Evolutionary conservation across 1,140 invertebrate genomes (phyloP).

Genomic region (Leptinotarsa undecemlineata): DNA sequence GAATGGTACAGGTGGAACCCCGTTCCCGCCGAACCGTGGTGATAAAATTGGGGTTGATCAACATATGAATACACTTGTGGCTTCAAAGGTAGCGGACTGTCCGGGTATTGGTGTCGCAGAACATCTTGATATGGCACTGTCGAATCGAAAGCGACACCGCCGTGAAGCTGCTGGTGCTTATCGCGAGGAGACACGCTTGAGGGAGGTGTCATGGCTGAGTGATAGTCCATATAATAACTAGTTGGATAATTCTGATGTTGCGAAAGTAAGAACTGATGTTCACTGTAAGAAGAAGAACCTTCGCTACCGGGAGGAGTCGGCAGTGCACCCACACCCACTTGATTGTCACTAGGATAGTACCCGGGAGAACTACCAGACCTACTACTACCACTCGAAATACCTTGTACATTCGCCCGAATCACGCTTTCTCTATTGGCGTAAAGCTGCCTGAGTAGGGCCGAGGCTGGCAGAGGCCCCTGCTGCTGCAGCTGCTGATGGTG

Average conservation of each 20-base stretch:
- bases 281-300: slow-evolving; percentile 72
- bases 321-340: slow-evolving; percentile 70
- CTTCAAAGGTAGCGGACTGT: slow-evolving; percentile 81
- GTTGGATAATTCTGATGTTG: slow-evolving; percentile 63
- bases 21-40: slow-evolving; percentile 67
- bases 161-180: slow-evolving; percentile 70
- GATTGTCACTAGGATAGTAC: slow-evolving; percentile 50
- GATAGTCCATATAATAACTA: slow-evolving; percentile 77
- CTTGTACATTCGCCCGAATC: slow-evolving; percentile 86
- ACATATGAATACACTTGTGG: slow-evolving; percentile 83
- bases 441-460: slow-evolving; percentile 83
- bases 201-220: slow-evolving; percentile 93
- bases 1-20: slow-evolving; percentile 89
- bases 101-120: slow-evolving; percentile 66
- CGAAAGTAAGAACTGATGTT: slow-evolving; percentile 70
- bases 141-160: slow-evolving; percentile 52
- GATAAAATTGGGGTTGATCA: slow-evolving; percentile 85
- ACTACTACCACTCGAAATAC: slow-evolving; percentile 53
- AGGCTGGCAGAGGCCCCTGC: slow-evolving; percentile 69
- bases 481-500: slow-evolving; percentile 70
- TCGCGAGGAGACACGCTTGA: slow-evolving; percentile 92
- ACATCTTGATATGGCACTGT: slow-evolving; percentile 61
- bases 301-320: slow-evolving; percentile 86
- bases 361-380: slow-evolving; percentile 54
- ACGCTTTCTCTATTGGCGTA: slow-evolving; percentile 94